Conservation (phyloP, 2,888 invertebrate genomes). For the Carpatolechia fugitivella region DNA sequence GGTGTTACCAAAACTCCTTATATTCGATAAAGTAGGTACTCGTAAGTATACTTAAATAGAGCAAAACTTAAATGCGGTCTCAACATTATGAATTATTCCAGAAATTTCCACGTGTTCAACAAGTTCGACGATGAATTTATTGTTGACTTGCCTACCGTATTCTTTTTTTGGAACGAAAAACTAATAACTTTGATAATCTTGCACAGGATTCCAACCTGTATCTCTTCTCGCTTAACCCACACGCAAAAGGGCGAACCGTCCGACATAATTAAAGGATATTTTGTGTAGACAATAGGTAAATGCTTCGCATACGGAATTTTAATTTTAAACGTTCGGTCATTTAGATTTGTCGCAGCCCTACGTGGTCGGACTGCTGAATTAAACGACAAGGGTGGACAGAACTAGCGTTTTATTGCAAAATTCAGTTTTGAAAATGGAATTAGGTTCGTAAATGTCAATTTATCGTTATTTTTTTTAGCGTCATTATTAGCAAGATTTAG, state of each 20-base stretch:
- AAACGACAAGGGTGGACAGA: conserved; percentile 18
- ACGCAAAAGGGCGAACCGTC: conserved; percentile 41
- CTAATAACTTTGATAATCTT: too few relatives aligned
- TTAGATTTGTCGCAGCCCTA: conserved; percentile 59
- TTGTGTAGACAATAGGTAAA: conserved; percentile 71
- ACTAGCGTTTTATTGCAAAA: neutral
- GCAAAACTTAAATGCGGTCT: too few relatives aligned
- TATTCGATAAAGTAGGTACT: too few relatives aligned
- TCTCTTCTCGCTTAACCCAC: conserved; percentile 22
- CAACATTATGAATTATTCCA: too few relatives aligned
- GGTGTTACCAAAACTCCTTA: too few relatives aligned
- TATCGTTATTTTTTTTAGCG: too few relatives aligned
- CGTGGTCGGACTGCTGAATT: conserved; percentile 40
- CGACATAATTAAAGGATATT: conserved; percentile 68
- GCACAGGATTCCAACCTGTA: neutral
- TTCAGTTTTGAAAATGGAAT: neutral
- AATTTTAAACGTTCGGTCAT: conserved; percentile 60
- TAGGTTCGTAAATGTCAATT: neutral
- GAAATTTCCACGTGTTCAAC: too few relatives aligned
- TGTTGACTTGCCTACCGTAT: too few relatives aligned
- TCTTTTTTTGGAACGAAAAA: too few relatives aligned
- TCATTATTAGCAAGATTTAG: too few relatives aligned
- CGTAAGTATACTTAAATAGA: too few relatives aligned
- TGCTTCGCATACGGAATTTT: conserved; percentile 65
- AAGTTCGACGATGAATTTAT: too few relatives aligned